Evolutionary conservation across 2,888 invertebrate species (phyloP), one percentile per base, ranked within the genome.

Genomic region (Melolontha melolontha): DNA sequence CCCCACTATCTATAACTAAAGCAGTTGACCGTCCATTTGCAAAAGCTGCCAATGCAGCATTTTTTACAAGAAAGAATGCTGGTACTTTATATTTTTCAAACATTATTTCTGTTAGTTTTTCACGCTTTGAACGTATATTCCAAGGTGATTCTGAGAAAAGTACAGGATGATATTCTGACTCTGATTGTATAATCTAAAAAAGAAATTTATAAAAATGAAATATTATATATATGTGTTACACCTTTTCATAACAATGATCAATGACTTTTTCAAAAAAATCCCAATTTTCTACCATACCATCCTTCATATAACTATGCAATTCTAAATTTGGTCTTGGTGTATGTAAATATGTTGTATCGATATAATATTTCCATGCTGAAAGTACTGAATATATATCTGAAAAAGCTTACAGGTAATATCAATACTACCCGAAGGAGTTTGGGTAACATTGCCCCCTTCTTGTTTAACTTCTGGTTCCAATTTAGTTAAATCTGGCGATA

Each of bases 251-350:
- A 0, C 96, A 93, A 82, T 98, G 96, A 80, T 99, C 97, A 27
- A 94, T 84, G 77, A 98, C 93, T 84, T 96, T 95, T 84, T 99
- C 99, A 84, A 99, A 99, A 70, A 97, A 85, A 79, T 98, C 98
- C 98, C 98, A 99, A 83, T 99, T 97, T 78, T 99, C 98, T 51
- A 99, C 93, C 92, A 98, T 97, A 52, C 98, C 97, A 76, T 98
- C 98, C 81, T 98, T 98, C 91, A 99, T 94, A 81, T 96, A 98
- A 4, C 92, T 93, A 64, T 89, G 89, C 40, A 96, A 88, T 81
- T 98, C 98, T 93, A 96, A 92, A 71, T 91, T 90, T 10, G 92
- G 90, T 0, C 97, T 87, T 0, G 98, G 95, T 0, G 96, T 94
- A 80, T 96, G 95, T 5, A 99, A 87, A 79, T 92, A 93, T 1